Evolutionary conservation across 2,113 vertebrate species (phyloP).

Genomic region (Camelus bactrianus): DNA sequence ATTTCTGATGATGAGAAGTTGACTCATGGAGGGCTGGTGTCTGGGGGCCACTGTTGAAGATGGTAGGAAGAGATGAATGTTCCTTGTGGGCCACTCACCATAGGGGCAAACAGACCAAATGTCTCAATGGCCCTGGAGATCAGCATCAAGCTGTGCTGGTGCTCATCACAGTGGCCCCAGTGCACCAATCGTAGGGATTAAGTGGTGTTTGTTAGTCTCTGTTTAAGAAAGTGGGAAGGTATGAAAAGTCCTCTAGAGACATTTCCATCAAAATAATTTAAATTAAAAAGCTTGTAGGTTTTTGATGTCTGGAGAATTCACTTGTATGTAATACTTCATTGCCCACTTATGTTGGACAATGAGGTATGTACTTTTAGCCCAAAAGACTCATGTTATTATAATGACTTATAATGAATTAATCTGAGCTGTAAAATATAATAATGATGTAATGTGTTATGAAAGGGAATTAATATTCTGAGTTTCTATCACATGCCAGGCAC

Average conservation of each 20-base stretch:
- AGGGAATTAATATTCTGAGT: conserved; percentile 52
- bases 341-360: conserved; percentile 3
- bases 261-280: conserved; percentile 62
- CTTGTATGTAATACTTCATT: background rate
- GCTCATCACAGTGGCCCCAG: fast-evolving
- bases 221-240: conserved; percentile 12
- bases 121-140: background rate
- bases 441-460: conserved; percentile 35
- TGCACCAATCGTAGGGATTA: background rate
- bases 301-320: conserved; percentile 16
- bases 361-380: background rate
- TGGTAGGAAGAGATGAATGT: background rate
- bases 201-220: background rate
- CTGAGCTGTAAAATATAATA: conserved; percentile 54
- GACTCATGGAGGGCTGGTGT: background rate
- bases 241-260: background rate
- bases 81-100: fast-evolving
- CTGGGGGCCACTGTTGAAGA: background rate
- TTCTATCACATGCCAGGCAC: conserved; percentile 34
- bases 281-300: background rate
- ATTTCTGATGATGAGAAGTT: background rate
- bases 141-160: fast-evolving
- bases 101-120: background rate
- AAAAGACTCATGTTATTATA: conserved; percentile 44
- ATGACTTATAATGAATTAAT: conserved; percentile 74